phyloP scores from a whole-genome alignment of 2,888 invertebrate genomes.

The Tiliacea aurago region DNA sequence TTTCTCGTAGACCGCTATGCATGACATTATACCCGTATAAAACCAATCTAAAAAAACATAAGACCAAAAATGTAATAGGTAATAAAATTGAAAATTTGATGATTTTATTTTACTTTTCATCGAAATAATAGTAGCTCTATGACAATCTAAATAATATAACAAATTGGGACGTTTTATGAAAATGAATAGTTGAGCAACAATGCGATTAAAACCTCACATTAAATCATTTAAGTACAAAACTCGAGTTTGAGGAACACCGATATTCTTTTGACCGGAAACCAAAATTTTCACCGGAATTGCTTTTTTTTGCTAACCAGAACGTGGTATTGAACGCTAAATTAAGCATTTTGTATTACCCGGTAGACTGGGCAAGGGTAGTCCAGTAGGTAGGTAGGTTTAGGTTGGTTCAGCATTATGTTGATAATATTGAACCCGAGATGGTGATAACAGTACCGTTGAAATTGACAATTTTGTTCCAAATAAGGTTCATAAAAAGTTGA shows the following conservation, averaged over 20 bases:
- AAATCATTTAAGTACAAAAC: neutral
- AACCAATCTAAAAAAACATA: neutral
- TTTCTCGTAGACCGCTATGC: neutral
- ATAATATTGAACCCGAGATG: neutral
- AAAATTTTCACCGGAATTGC: conserved; percentile 16
- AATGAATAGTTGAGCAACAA: neutral
- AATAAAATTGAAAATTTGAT: neutral
- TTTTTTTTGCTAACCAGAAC: neutral
- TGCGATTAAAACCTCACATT: neutral
- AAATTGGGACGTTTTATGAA: neutral
- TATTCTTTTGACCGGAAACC: conserved; percentile 1
- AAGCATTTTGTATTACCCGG: conserved; percentile 1
- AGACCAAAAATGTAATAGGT: no score
- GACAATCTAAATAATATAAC: neutral
- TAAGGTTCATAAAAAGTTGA: conserved; percentile 10
- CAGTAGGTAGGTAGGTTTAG: no score
- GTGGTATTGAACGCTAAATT: conserved; percentile 8
- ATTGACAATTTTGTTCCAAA: neutral
- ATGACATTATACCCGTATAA: neutral
- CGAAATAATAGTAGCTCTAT: neutral
- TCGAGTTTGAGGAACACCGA: neutral
- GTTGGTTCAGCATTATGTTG: neutral
- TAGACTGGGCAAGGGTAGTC: neutral
- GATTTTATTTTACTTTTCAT: no score
- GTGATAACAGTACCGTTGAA: neutral